Percentiles rank a stretch among this genome's conserved stretches.
Evolutionary conservation across 2,888 invertebrate genomes (phyloP).

Genomic region (Megamerina dolium): DNA sequence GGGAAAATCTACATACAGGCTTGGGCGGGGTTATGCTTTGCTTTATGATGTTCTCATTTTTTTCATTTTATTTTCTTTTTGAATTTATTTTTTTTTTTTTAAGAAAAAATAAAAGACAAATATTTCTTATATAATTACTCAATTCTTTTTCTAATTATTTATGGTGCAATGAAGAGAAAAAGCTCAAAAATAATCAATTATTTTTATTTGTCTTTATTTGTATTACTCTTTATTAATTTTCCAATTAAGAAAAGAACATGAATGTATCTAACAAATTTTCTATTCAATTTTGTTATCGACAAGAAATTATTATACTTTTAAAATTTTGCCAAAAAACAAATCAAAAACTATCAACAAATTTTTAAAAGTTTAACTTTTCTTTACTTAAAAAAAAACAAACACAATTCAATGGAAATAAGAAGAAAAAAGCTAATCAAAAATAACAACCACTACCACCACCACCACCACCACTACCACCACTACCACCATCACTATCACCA

Average conservation of each 20-base stretch:
- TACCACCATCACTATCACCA: no score
- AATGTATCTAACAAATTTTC: conserved; percentile 11
- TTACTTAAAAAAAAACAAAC: conserved; percentile 19
- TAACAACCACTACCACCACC: no score
- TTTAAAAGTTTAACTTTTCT: conserved; percentile 4
- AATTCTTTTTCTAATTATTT: no score
- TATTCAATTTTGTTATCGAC: conserved; percentile 9
- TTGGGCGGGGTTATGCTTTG: no score
- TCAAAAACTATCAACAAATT: conserved; percentile 12
- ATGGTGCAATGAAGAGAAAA: conserved; percentile 50
- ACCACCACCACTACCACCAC: no score
- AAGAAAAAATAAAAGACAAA: no score
- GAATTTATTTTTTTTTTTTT: no score
- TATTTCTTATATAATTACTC: no score
- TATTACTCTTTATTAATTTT: conserved; percentile 14
- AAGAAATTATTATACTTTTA: conserved; percentile 21
- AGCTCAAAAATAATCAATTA: no score
- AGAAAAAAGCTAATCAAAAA: conserved; percentile 37
- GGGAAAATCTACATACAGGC: no score
- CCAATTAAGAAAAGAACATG: conserved; percentile 3
- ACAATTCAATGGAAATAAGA: conserved; percentile 15
- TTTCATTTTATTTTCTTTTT: no score
- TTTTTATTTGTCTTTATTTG: conserved; percentile 26
- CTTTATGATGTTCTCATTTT: no score
- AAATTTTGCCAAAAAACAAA: conserved; percentile 13